Base-by-base conservation (phyloP, 1,140 invertebrate genomes). In the Diabrotica virgifera region DNA sequence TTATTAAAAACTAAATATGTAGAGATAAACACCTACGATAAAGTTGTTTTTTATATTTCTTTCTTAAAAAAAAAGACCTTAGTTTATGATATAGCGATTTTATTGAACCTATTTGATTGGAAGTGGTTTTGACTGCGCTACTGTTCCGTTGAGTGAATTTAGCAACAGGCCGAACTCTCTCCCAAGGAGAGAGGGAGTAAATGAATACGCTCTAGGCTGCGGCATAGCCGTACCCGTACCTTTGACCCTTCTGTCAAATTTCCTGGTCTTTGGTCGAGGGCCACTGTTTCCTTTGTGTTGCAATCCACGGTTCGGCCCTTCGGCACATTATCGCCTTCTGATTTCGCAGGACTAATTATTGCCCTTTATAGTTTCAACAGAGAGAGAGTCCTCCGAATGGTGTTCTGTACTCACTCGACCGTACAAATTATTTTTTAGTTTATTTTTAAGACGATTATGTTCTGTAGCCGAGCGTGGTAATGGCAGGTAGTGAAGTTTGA, bases 241-340 rank as follows among this genome's bases (percentile, higher is more conserved):
- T 72, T 73, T 73, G 72, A 73, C 72, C 72, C 68, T 67, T 59
- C 72, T 71, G 72, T 73, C 72, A 73, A 73, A 73, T 73, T 73
- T 73, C 72, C 72, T 73, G 72, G 68, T 70, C 72, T 73, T 71
- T 71, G 70, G 70, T 61, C 60, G 60, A 69, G 69, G 69, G 71
- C 72, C 65, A 64, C 62, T 64, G 70, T 73, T 73, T 68, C 72
- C 72, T 73, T 73, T 73, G 72, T 73, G 69, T 64, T 70, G 66
- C 63, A 61, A 66, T 70, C 64, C 67, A 69, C 67, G 55, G 40
- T 46, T 65, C 64, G 36, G 55, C 54, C 67, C 70, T 53, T 60
- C 62, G 63, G 70, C 67, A 61, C 52, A 68, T 71, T 67, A 69
- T 68, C 68, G 68, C 70, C 69, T 70, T 70, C 66, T 68, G 66